phyloP scores from a whole-genome alignment of 2,113 vertebrate genomes.

The Ciconia boyciana region DNA sequence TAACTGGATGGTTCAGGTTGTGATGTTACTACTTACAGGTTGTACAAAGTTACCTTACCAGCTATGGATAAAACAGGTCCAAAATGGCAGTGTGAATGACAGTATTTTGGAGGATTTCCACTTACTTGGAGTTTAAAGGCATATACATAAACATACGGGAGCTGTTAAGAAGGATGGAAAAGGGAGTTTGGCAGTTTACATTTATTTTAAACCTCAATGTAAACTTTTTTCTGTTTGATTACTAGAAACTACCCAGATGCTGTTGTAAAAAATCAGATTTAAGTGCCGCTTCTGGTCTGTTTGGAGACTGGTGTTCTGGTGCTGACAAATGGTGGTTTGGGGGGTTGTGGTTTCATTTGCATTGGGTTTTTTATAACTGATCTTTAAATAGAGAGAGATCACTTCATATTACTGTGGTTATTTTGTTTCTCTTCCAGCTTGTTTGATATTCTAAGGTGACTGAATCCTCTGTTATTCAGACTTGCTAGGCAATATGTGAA shows the following conservation, averaged over 20 bases:
- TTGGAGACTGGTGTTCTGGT: neutral
- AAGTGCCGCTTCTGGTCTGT: neutral
- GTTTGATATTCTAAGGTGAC: neutral
- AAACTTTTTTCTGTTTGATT: neutral
- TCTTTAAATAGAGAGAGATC: neutral
- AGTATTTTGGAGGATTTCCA: neutral
- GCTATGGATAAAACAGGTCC: neutral
- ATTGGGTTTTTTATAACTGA: neutral
- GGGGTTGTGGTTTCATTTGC: neutral
- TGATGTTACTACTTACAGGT: neutral
- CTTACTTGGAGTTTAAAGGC: neutral
- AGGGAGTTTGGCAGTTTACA: neutral
- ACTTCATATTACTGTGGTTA: neutral
- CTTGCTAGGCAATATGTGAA: neutral
- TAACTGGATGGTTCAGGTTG: neutral
- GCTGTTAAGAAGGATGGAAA: neutral
- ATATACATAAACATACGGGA: rapidly evolving
- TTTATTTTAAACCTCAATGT: neutral
- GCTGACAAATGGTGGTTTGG: neutral
- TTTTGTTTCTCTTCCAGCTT: neutral
- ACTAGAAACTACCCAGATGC: neutral
- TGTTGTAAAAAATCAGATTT: neutral
- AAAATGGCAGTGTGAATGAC: neutral
- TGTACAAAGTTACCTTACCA: neutral
- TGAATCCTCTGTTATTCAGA: neutral